phyloP scores from a whole-genome alignment of 2,797 vertebrate genomes.

The Monodelphis domestica region DNA sequence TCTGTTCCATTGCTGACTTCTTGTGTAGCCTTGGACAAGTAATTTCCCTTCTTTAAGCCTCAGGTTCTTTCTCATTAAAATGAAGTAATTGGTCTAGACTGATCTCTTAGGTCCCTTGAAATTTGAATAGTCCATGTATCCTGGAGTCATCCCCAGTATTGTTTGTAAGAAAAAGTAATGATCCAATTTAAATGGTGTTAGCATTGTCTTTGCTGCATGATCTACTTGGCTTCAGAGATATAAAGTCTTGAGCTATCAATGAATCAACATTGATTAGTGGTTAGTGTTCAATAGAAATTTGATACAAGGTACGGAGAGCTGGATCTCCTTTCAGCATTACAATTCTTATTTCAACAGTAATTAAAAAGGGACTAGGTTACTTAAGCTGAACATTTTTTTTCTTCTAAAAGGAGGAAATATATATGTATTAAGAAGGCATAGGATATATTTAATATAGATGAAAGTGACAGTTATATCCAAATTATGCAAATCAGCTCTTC shows the following conservation, averaged over 20 bases:
- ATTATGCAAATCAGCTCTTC: constrained; percentile 46
- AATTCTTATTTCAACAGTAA: constrained; percentile 51
- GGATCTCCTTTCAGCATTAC: not conserved
- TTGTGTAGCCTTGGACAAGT: not conserved
- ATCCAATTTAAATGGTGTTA: constrained; percentile 70
- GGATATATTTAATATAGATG: constrained; percentile 14
- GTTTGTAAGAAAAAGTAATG: constrained; percentile 72
- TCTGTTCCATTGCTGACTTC: not conserved
- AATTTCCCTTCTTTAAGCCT: not conserved
- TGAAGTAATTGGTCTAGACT: not conserved
- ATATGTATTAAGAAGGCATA: not conserved
- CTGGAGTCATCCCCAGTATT: constrained; percentile 37
- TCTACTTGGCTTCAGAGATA: constrained; percentile 62
- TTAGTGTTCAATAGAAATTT: constrained; percentile 57
- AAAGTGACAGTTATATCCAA: constrained; percentile 54
- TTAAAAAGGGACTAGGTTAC: constrained; percentile 44
- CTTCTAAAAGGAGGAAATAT: not conserved
- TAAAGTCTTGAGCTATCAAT: constrained; percentile 53
- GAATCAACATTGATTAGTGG: constrained; percentile 69
- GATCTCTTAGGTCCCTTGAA: not conserved
- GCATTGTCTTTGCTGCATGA: constrained; percentile 60
- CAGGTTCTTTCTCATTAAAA: not conserved
- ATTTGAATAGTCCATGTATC: constrained; percentile 52
- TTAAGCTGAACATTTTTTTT: not conserved
- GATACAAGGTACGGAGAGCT: constrained; percentile 44